phyloP scores from a whole-genome alignment of 2,888 invertebrate species.

The Aradus depressus region DNA sequence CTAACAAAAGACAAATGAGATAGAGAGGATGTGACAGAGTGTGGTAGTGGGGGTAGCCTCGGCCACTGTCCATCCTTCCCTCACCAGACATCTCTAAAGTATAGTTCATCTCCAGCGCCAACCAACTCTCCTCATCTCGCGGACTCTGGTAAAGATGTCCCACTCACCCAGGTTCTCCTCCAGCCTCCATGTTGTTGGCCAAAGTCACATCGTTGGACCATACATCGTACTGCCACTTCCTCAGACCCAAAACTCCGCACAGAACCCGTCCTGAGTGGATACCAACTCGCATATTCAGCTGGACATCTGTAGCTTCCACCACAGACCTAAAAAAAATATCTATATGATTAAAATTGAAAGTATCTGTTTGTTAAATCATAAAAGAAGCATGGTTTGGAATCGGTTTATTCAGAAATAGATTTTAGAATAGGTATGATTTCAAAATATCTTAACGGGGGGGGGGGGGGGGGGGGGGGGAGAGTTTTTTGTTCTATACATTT shows the following conservation, averaged over 20 bases:
- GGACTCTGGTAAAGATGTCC: not conserved
- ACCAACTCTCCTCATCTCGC: not conserved
- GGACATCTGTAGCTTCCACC: conserved; percentile 84
- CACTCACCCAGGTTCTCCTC: conserved; percentile 73
- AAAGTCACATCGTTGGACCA: conserved; percentile 89
- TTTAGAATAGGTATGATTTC: not conserved
- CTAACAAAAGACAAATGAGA: no score
- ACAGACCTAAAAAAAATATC: conserved; percentile 49
- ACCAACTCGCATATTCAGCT: conserved; percentile 84
- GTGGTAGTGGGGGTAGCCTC: no score
- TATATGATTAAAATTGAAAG: not conserved
- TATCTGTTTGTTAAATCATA: not conserved
- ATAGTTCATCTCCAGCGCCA: not conserved
- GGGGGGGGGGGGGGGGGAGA: no score
- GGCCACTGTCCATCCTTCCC: no score
- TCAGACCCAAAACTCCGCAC: conserved; percentile 77
- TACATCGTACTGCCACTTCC: conserved; percentile 91
- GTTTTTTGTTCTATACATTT: no score
- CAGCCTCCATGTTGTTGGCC: conserved; percentile 82
- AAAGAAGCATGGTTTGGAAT: not conserved
- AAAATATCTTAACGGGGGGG: no score
- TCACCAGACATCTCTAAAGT: no score
- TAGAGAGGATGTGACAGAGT: no score
- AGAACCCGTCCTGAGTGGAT: conserved; percentile 83
- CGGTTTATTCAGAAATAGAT: not conserved